phyloP scores from a whole-genome alignment of 2,797 vertebrate genomes.

The Thunnus albacares region DNA sequence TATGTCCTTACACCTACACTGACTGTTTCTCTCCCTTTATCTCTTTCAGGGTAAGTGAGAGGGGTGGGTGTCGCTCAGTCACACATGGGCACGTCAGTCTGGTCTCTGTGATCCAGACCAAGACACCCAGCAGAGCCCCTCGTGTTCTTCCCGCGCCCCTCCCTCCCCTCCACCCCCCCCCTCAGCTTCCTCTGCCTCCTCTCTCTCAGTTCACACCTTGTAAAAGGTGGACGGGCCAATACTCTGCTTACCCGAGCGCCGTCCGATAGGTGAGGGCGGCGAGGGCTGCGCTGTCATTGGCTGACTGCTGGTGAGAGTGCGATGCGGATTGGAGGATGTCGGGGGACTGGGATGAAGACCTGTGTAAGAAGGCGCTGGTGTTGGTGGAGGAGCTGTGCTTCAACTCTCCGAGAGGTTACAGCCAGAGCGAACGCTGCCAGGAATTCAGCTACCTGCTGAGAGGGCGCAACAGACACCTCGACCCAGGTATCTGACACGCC shows the following conservation, averaged over 20 bases:
- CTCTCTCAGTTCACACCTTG: slow-evolving; percentile 23
- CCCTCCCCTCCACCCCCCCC: slow-evolving; percentile 2
- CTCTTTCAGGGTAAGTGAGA: slow-evolving; percentile 65
- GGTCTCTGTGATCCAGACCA: slow-evolving; percentile 68
- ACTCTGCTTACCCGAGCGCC: slow-evolving; percentile 57
- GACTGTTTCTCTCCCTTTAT: slow-evolving; percentile 42
- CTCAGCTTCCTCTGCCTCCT: slow-evolving; percentile 19
- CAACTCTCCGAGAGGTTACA: slow-evolving; percentile 84
- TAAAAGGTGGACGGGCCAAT: slow-evolving; percentile 76
- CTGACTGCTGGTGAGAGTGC: slow-evolving; percentile 85
- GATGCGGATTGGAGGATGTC: slow-evolving; percentile 93
- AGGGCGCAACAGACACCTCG: slow-evolving; percentile 83
- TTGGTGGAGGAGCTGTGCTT: slow-evolving; percentile 93
- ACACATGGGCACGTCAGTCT: slow-evolving; percentile 62
- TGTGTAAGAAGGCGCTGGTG: slow-evolving; percentile 92
- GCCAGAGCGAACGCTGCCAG: slow-evolving; percentile 90
- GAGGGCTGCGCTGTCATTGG: slow-evolving; percentile 80
- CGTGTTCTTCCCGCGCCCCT: slow-evolving; percentile 16
- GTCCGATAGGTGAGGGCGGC: slow-evolving; percentile 79
- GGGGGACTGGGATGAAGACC: slow-evolving; percentile 94
- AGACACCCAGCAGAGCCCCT: slow-evolving; percentile 57
- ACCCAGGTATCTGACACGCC: slow-evolving; percentile 87
- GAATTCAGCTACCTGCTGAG: slow-evolving; percentile 91
- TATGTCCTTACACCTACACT: slow-evolving; percentile 42
- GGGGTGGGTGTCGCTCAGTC: slow-evolving; percentile 61